phyloP scores from a whole-genome alignment of 2,888 invertebrate species.

The Cryptophagus acutangulus region DNA sequence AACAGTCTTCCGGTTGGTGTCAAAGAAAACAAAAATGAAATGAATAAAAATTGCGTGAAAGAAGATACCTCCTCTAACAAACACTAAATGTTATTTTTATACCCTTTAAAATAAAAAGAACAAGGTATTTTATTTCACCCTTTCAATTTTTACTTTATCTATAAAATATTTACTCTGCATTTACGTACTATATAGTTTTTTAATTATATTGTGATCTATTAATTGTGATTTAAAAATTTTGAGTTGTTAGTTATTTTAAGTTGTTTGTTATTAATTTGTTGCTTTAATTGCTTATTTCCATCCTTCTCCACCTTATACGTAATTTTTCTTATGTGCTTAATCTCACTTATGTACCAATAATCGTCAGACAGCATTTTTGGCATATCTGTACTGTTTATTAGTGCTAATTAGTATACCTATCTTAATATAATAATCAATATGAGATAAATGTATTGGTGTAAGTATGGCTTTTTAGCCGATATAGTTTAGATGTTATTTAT shows the following conservation, averaged over 20 bases:
- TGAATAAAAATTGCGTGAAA: too few species aligned
- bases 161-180: too few species aligned
- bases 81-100: too few species aligned
- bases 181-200: too few species aligned
- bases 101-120: too few species aligned
- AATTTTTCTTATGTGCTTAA: neutral
- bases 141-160: too few species aligned
- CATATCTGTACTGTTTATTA: constrained; percentile 37
- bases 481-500: constrained; percentile 43
- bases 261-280: constrained; percentile 6
- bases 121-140: too few species aligned
- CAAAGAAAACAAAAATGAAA: too few species aligned
- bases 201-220: constrained; percentile 25
- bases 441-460: constrained; percentile 47
- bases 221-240: constrained; percentile 24
- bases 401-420: constrained; percentile 22
- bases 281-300: constrained; percentile 8
- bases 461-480: constrained; percentile 47
- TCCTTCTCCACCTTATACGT: constrained; percentile 8
- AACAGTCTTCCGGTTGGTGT: too few species aligned
- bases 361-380: constrained; percentile 25
- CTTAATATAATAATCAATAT: constrained; percentile 26
- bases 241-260: constrained; percentile 15
- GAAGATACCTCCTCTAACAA: too few species aligned
- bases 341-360: neutral